Conservation (phyloP, 2,113 vertebrate genomes). For the Halcyon malimbica region DNA sequence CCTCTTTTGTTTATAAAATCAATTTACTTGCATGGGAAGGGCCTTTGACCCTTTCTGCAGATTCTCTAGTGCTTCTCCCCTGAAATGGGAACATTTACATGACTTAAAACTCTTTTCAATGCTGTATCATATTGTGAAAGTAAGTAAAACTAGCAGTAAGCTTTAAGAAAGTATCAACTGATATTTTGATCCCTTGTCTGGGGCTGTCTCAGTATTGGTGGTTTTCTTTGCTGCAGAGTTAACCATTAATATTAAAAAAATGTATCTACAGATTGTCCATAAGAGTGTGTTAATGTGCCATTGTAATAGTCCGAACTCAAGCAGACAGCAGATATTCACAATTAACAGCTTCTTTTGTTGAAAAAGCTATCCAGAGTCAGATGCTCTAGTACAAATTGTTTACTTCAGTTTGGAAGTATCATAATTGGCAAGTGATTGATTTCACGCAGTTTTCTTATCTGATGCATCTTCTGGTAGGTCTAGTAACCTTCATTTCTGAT, state of each 20-base stretch:
- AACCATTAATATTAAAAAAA: neutral
- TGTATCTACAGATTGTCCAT: neutral
- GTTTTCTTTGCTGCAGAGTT: neutral
- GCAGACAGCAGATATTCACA: neutral
- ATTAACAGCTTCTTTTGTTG: neutral
- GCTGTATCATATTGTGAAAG: neutral
- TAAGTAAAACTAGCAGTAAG: neutral
- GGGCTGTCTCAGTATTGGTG: neutral
- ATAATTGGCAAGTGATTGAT: neutral
- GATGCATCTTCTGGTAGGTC: neutral
- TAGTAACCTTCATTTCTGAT: neutral
- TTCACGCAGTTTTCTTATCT: neutral
- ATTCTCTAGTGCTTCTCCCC: neutral
- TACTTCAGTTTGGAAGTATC: neutral
- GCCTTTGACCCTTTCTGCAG: neutral
- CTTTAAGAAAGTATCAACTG: neutral
- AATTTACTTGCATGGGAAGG: neutral
- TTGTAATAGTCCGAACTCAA: neutral
- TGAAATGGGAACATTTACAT: neutral
- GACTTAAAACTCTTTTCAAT: neutral
- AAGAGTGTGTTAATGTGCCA: neutral
- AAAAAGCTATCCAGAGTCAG: neutral
- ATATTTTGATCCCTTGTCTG: neutral
- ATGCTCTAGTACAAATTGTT: neutral
- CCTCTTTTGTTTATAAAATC: neutral